A percentile compares a stretch with the other conserved stretches of the same genome.
Conservation (phyloP, 23 tunicate species). For the Oikopleura dioica region DNA sequence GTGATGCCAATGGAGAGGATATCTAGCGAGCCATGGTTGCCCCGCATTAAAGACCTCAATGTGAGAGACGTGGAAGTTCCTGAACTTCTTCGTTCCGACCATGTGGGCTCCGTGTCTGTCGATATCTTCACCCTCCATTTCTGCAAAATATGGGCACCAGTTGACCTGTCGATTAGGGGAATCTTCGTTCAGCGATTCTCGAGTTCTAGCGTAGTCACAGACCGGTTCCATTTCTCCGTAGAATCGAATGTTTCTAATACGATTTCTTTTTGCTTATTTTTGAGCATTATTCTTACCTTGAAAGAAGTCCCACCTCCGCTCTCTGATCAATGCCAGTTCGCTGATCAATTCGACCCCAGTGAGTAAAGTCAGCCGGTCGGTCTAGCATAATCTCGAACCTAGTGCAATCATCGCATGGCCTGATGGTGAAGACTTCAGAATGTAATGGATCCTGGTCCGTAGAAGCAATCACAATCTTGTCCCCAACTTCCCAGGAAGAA, state of each 20-base stretch:
- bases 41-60: not conserved
- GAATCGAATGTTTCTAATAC: conserved; percentile 2
- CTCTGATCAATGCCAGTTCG: not conserved
- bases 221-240: conserved; percentile 5
- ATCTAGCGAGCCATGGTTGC: not conserved
- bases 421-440: no score
- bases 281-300: no score
- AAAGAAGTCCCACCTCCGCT: no score
- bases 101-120: not conserved
- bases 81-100: not conserved
- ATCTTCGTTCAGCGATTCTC: not conserved
- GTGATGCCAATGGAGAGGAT: conserved; percentile 8
- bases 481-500: no score
- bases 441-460: no score
- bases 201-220: not conserved
- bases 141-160: not conserved
- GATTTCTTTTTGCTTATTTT: no score
- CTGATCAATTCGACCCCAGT: not conserved
- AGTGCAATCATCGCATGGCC: no score
- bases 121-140: not conserved
- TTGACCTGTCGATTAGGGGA: not conserved
- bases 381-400: no score
- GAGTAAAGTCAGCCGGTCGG: no score
- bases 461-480: no score
- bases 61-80: not conserved